Percentiles rank a stretch among this genome's conserved stretches.
Evolutionary conservation across 2,888 invertebrate genomes (phyloP).

Genomic region (Xestia rhomboidea): DNA sequence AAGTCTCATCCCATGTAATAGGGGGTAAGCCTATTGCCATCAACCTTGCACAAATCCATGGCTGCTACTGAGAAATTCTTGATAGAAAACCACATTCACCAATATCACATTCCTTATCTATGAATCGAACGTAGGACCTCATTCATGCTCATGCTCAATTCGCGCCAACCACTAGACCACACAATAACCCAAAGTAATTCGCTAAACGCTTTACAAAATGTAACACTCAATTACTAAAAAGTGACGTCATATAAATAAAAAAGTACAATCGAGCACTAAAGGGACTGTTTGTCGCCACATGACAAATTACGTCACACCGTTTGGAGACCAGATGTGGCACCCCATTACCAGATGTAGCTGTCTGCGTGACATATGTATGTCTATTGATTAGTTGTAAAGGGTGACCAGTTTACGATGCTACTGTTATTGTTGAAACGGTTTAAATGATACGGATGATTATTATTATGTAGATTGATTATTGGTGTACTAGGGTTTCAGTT

Average conservation of each 20-base stretch:
- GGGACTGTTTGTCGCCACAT: conserved; percentile 83
- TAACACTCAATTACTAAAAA: conserved; percentile 61
- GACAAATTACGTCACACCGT: conserved; percentile 83
- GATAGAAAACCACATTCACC: not conserved
- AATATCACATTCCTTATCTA: not conserved
- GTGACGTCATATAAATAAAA: conserved; percentile 60
- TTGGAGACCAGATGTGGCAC: conserved; percentile 84
- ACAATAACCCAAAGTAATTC: not conserved
- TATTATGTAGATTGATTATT: conserved; percentile 9
- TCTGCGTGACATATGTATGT: conserved; percentile 87
- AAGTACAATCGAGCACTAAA: conserved; percentile 76
- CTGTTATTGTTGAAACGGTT: conserved; percentile 41
- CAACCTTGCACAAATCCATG: not conserved
- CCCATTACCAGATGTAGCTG: conserved; percentile 80
- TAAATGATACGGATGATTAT: conserved; percentile 23
- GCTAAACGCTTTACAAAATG: conserved; percentile 27
- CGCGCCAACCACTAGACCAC: not conserved
- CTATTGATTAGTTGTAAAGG: conserved; percentile 74
- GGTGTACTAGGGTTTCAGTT: not conserved
- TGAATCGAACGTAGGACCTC: not conserved
- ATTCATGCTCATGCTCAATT: too few species aligned
- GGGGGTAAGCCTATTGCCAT: not conserved
- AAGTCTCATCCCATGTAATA: not conserved
- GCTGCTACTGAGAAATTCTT: not conserved
- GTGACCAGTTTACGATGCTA: conserved; percentile 66